These are phyloP conservation scores for Tupaia tana DNA, from an alignment of 2,113 vertebrate genomes.

Conservation along the genomic window DNA sequence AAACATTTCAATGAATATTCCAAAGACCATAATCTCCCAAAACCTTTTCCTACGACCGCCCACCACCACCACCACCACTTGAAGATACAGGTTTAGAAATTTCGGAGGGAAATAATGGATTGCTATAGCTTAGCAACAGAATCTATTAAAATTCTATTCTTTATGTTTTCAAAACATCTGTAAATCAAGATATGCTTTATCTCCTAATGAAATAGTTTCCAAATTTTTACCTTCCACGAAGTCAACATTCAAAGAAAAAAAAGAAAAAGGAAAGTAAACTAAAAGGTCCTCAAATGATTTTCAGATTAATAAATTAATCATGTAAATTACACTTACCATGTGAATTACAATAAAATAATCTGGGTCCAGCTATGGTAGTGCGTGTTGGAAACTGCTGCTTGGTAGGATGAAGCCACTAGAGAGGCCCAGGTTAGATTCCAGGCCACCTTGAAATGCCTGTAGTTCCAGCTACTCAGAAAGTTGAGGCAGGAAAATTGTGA, in stretches of 20 bases:
- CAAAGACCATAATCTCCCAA: neutral
- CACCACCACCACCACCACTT: neutral
- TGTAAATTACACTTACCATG: neutral
- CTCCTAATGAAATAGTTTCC: neutral
- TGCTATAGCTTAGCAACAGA: neutral
- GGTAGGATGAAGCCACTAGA: too few species aligned
- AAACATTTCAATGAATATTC: neutral
- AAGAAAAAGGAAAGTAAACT: neutral
- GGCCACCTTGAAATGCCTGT: too few species aligned
- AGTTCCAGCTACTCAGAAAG: too few species aligned
- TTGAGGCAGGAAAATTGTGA: too few species aligned
- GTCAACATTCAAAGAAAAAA: neutral
- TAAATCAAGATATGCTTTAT: neutral
- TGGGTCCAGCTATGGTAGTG: too few species aligned
- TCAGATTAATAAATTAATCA: neutral
- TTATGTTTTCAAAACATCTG: neutral
- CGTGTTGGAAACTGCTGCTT: too few species aligned
- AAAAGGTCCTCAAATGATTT: conserved; percentile 17
- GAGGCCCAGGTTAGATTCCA: too few species aligned
- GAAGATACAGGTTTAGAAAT: neutral
- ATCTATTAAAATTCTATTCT: neutral
- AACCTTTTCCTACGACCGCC: neutral
- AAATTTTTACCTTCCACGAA: neutral
- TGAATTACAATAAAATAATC: neutral
- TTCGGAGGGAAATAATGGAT: neutral